phyloP scores from a whole-genome alignment of 2,797 vertebrate species.

The Falco naumanni region DNA sequence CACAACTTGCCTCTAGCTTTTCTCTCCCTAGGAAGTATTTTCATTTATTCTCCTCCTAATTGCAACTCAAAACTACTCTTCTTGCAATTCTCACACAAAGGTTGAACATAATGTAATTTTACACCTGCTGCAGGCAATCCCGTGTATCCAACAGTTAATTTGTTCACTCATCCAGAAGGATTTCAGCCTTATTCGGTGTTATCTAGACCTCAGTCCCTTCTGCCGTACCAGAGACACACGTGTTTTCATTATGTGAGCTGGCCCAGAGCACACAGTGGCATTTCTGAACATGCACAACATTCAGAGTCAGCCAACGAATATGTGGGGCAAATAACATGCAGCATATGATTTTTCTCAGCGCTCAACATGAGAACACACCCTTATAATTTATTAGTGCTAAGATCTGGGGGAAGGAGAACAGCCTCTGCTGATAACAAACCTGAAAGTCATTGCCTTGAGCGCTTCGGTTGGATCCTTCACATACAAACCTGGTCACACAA shows the following conservation, averaged over 20 bases:
- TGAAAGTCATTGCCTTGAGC: neutral
- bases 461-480: neutral
- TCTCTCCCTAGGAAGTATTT: neutral
- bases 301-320: neutral
- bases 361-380: accelerated
- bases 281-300: neutral
- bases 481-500: neutral
- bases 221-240: accelerated
- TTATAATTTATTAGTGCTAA: neutral
- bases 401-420: neutral
- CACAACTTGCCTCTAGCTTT: neutral
- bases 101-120: neutral
- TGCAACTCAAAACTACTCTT: neutral
- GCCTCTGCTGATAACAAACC: neutral
- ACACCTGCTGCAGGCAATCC: neutral
- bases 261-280: accelerated
- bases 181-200: neutral
- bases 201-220: neutral
- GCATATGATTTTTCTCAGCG: neutral
- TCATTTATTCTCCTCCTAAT: neutral
- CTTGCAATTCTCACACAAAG: neutral
- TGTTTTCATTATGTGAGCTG: neutral
- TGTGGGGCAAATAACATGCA: neutral
- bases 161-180: neutral
- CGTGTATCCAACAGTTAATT: neutral